These are phyloP conservation scores for Helogale parvula DNA, from an alignment of 2,113 vertebrate species.

Conservation along the genomic window DNA sequence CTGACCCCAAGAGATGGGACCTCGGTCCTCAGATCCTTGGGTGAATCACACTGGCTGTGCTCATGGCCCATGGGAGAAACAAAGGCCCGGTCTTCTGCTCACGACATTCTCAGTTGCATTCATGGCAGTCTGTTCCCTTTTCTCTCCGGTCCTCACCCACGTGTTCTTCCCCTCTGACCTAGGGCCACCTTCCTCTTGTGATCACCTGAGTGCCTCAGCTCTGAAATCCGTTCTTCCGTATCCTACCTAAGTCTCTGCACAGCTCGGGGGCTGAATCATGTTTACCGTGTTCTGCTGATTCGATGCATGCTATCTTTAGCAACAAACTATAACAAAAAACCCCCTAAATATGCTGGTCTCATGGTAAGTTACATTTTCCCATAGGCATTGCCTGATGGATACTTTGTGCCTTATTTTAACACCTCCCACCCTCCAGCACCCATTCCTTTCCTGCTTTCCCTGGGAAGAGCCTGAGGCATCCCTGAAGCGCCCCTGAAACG, in stretches of 20 bases:
- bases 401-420: neutral
- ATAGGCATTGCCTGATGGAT: neutral
- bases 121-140: rapidly evolving
- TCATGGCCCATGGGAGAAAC: rapidly evolving
- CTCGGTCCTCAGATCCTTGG: neutral
- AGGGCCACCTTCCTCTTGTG: neutral
- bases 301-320: neutral
- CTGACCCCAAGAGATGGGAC: neutral
- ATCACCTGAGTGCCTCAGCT: neutral
- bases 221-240: neutral
- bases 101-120: neutral
- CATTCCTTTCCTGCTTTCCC: neutral
- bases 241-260: neutral
- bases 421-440: too few species aligned
- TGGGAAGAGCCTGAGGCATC: neutral
- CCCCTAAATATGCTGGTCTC: neutral
- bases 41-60: neutral
- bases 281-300: neutral
- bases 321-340: neutral
- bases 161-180: neutral
- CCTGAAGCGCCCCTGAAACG: too few species aligned
- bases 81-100: rapidly evolving
- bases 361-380: neutral
- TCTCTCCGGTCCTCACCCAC: neutral
- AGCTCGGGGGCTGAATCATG: neutral